Evolutionary conservation across 2,797 vertebrate genomes (phyloP).

Genomic region (Onychomys leucogaster): DNA sequence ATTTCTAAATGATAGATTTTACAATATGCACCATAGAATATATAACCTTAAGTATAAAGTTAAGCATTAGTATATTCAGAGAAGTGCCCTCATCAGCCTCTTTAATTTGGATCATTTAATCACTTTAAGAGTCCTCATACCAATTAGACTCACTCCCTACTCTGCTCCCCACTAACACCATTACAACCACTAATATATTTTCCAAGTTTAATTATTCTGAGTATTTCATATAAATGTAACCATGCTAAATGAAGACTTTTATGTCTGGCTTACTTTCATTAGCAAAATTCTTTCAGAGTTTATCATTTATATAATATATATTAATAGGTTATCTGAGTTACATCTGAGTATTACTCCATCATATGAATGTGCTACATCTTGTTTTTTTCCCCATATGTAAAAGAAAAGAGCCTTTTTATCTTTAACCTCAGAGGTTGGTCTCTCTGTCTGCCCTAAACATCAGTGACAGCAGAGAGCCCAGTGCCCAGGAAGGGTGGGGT

Average conservation of each 20-base stretch:
- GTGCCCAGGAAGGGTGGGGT: too few species aligned
- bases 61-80: constrained; percentile 21
- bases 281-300: background rate
- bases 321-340: background rate
- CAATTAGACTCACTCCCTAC: background rate
- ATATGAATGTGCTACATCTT: background rate
- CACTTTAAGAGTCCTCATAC: background rate
- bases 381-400: background rate
- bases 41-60: constrained; percentile 22
- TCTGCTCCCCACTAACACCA: background rate
- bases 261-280: background rate
- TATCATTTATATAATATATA: background rate
- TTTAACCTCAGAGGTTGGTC: too few species aligned
- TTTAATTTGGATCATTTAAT: constrained; percentile 2
- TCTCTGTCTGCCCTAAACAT: too few species aligned
- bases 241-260: background rate
- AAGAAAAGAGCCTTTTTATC: too few species aligned
- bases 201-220: background rate
- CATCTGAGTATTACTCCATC: background rate
- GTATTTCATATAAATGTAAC: constrained; percentile 22
- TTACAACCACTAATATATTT: constrained; percentile 18
- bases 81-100: background rate
- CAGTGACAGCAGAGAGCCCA: too few species aligned
- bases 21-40: constrained; percentile 36
- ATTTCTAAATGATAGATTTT: constrained; percentile 24